Evolutionary conservation across 30 jellyfish, hydroid and myxozoan species (phyloP).

Genomic region (Euphysa ruthae): DNA sequence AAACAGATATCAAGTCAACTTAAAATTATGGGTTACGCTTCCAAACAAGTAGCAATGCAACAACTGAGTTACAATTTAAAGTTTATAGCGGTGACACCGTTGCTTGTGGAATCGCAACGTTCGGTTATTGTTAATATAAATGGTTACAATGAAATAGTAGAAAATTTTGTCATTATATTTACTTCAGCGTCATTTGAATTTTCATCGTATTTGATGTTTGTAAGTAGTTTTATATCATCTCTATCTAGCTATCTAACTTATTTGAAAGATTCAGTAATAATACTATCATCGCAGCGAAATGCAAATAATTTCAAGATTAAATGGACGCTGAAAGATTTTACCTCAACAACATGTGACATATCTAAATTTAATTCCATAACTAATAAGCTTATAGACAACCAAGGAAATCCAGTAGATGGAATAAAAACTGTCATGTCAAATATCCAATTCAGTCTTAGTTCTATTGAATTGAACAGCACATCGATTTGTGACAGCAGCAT

Average conservation of each 20-base stretch:
- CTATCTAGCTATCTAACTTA: neutral
- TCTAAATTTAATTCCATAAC: neutral
- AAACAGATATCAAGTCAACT: neutral
- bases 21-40: neutral
- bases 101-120: neutral
- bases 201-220: slow-evolving; percentile 6
- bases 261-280: neutral
- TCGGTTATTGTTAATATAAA: neutral
- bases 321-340: neutral
- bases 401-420: slow-evolving; percentile 7
- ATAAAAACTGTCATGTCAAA: neutral
- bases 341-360: neutral
- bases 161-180: slow-evolving; percentile 25
- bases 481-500: neutral
- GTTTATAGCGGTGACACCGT: slow-evolving; percentile 20
- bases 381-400: neutral
- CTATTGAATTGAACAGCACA: neutral
- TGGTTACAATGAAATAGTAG: neutral
- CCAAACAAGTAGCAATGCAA: slow-evolving; percentile 7
- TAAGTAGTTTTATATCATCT: neutral
- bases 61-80: neutral
- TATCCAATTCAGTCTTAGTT: neutral
- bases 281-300: neutral
- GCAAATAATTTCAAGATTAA: neutral
- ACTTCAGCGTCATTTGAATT: slow-evolving; percentile 26